These are phyloP conservation scores for zebrafish (Danio rerio) DNA, from an alignment of 2,113 vertebrate genomes.

Conservation along the genomic window GRCz12tu NC_133178.1:41780501-41781000, in stretches of 20 bases:
- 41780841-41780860: background rate
- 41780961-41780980: no score
- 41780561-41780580: background rate
- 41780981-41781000: no score
- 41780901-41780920: no score
- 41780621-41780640: background rate
- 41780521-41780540: no score
- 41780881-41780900: background rate
- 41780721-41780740: slow-evolving; percentile 39
- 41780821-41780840: slow-evolving; percentile 11
- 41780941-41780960: no score
- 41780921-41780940: no score
- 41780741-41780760: slow-evolving; percentile 24
- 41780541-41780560: background rate
- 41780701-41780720: slow-evolving; percentile 3
- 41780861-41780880: background rate
- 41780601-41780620: background rate
- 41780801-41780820: slow-evolving; percentile 38
- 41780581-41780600: background rate
- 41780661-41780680: slow-evolving; percentile 30
- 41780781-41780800: slow-evolving; percentile 32
- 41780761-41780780: slow-evolving; percentile 27
- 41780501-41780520: no score
- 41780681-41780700: background rate
- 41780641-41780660: background rate